Evolutionary conservation across 2,797 vertebrate species (phyloP).

Genomic region (Melanotaenia nigrans): DNA sequence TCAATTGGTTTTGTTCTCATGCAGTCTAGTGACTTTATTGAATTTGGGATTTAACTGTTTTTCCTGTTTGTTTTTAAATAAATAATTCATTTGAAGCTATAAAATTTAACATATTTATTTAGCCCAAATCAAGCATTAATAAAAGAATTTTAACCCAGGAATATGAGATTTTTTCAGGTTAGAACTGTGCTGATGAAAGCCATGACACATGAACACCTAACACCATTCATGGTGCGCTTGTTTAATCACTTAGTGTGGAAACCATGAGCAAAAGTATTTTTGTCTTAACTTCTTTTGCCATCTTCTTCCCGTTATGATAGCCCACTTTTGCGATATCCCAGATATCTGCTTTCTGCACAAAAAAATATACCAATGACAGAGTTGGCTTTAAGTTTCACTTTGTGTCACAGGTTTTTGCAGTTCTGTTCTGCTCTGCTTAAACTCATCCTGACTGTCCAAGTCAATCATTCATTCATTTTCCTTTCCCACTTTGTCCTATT

Average conservation of each 20-base stretch:
- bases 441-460: too few species aligned
- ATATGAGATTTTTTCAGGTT: not conserved
- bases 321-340: too few species aligned
- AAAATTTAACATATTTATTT: not conserved
- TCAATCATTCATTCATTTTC: too few species aligned
- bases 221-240: not conserved
- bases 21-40: conserved; percentile 64
- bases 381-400: too few species aligned
- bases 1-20: conserved; percentile 46
- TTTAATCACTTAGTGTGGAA: not conserved
- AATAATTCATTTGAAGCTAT: not conserved
- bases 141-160: not conserved
- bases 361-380: too few species aligned
- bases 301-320: too few species aligned
- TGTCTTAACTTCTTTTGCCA: not conserved
- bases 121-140: not conserved
- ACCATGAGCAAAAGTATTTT: not conserved
- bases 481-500: too few species aligned
- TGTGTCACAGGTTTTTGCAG: too few species aligned
- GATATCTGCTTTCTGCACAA: too few species aligned
- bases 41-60: conserved; percentile 43
- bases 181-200: not conserved
- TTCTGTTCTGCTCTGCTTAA: too few species aligned
- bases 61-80: not conserved
- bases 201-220: not conserved